These are phyloP conservation scores for Polia nebulosa DNA, from an alignment of 2,888 invertebrate species.

Conservation along the genomic window DNA sequence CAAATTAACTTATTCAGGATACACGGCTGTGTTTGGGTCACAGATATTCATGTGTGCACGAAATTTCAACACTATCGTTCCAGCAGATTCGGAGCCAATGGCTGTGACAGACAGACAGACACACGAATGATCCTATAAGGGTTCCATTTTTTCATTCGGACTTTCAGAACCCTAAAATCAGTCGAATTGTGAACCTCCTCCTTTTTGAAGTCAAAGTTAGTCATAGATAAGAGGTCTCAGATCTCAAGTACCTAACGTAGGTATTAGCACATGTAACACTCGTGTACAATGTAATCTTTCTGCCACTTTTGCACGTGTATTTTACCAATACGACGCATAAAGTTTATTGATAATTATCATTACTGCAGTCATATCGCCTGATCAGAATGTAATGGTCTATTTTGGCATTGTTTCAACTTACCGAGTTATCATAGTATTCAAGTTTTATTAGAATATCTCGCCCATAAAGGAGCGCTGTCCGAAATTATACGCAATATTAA, in stretches of 20 bases:
- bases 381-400: not conserved
- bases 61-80: too few species aligned
- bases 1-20: too few species aligned
- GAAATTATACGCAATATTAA: too few species aligned
- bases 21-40: too few species aligned
- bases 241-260: not conserved
- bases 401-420: conserved; percentile 26
- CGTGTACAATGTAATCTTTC: conserved; percentile 14
- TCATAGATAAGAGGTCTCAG: not conserved
- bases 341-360: conserved; percentile 28
- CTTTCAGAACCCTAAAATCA: too few species aligned
- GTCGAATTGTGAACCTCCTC: too few species aligned
- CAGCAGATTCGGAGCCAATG: too few species aligned
- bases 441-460: not conserved
- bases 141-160: too few species aligned
- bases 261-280: not conserved
- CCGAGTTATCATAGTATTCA: not conserved
- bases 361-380: not conserved
- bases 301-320: conserved; percentile 32
- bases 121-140: too few species aligned
- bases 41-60: too few species aligned
- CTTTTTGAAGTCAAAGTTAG: not conserved
- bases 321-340: conserved; percentile 27
- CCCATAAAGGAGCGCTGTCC: too few species aligned
- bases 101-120: too few species aligned